A percentile compares a stretch with the other conserved stretches of the same genome.
Evolutionary conservation across 2,888 invertebrate species (phyloP).

Genomic region (Carpatolechia fugitivella): DNA sequence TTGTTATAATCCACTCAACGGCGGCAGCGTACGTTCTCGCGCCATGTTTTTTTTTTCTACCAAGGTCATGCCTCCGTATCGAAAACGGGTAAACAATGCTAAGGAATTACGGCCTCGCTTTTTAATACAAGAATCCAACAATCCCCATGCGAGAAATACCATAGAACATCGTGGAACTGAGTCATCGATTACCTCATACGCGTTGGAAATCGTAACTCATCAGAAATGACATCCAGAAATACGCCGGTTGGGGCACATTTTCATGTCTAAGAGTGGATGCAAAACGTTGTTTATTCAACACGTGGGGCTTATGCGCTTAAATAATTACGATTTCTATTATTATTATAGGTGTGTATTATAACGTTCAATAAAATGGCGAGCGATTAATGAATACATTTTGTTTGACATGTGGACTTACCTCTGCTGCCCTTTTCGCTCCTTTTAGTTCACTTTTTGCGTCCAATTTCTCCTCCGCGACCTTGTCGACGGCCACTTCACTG

Average conservation of each 20-base stretch:
- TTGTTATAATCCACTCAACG: conserved; percentile 43
- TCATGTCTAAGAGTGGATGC: conserved; percentile 22
- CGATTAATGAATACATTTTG: conserved; percentile 69
- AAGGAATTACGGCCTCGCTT: conserved; percentile 32
- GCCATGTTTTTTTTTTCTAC: conserved; percentile 74
- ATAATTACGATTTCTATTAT: conserved; percentile 28
- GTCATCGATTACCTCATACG: conserved; percentile 66
- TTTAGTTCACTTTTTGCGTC: conserved; percentile 91
- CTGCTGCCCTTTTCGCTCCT: conserved; percentile 92
- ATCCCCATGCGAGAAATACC: conserved; percentile 24
- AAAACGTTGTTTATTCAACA: conserved; percentile 39
- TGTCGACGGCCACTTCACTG: conserved; percentile 91
- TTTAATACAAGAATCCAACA: conserved; percentile 23
- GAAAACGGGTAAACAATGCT: conserved; percentile 75
- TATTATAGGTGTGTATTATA: conserved; percentile 40
- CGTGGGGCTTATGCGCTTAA: conserved; percentile 40
- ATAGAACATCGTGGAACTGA: conserved; percentile 43
- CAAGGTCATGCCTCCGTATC: conserved; percentile 74
- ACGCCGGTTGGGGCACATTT: conserved; percentile 53
- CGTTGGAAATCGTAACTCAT: conserved; percentile 45
- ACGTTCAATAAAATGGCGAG: conserved; percentile 78
- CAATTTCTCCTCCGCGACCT: conserved; percentile 87
- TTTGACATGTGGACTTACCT: conserved; percentile 84
- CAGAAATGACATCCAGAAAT: conserved; percentile 65
- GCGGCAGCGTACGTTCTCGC: conserved; percentile 66